These are phyloP conservation scores for Thunnus maccoyii DNA, from an alignment of 2,113 vertebrate species.

Conservation along the genomic window DNA sequence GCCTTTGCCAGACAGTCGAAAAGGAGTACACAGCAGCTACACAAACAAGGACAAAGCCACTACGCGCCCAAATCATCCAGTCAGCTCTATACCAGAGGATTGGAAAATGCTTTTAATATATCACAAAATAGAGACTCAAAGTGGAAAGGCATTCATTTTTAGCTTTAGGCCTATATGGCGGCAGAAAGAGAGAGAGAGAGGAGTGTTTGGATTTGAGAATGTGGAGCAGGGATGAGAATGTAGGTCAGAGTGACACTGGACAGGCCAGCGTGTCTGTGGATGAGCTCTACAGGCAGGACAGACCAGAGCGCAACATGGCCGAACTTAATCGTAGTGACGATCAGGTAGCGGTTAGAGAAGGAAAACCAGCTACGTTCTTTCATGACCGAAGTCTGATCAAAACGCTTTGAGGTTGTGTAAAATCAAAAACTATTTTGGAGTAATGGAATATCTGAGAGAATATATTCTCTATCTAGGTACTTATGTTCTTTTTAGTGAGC, in stretches of 20 bases:
- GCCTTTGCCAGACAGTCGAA: not conserved
- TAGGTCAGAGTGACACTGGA: constrained; percentile 60
- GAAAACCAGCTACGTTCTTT: not conserved
- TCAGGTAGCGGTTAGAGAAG: not conserved
- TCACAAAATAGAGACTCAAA: not conserved
- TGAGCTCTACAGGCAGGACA: constrained; percentile 16
- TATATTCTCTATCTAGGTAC: no score
- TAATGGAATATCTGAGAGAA: no score
- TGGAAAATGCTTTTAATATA: constrained; percentile 7
- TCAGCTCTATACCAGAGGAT: not conserved
- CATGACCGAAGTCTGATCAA: no score
- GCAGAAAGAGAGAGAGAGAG: not conserved
- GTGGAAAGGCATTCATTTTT: constrained; percentile 6
- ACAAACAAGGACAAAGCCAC: not conserved
- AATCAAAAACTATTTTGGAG: no score
- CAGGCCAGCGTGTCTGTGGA: constrained; percentile 32
- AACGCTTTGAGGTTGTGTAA: no score
- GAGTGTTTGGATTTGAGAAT: constrained; percentile 54
- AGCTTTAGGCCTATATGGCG: not conserved
- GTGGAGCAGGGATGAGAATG: constrained; percentile 52
- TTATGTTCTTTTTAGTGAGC: no score
- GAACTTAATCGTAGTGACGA: not conserved
- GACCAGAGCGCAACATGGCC: not conserved
- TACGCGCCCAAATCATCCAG: not conserved
- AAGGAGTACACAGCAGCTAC: not conserved